These are phyloP conservation scores for Bombus superbus DNA, from an alignment of 1,140 invertebrate species.

Conservation along the genomic window DNA sequence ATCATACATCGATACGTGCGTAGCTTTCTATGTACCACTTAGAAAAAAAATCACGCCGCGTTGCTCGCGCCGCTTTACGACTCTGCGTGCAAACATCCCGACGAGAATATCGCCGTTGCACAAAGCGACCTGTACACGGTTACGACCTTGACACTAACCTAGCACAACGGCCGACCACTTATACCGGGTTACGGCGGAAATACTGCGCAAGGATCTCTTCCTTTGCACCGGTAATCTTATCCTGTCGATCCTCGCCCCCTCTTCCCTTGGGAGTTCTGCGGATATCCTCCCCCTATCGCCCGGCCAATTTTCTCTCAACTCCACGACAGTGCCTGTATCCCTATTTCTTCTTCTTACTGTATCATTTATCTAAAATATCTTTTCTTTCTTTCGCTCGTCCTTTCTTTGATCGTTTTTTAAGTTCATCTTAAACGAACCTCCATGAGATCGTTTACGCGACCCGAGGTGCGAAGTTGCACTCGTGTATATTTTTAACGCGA, in stretches of 20 bases:
- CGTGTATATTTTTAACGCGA: background rate
- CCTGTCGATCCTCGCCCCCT: background rate
- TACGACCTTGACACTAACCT: conserved; percentile 68
- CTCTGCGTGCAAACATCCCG: conserved; percentile 1
- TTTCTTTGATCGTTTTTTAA: background rate
- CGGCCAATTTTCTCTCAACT: background rate
- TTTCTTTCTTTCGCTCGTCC: background rate
- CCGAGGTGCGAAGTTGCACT: background rate
- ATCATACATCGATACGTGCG: background rate
- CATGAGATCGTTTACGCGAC: too few relatives aligned
- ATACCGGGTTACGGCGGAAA: conserved; percentile 44
- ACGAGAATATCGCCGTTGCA: background rate
- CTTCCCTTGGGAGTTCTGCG: conserved; percentile 1
- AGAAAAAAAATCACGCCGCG: conserved; percentile 1
- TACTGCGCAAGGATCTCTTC: conserved; percentile 39
- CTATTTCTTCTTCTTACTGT: background rate
- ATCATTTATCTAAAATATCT: background rate
- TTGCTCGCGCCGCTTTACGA: background rate
- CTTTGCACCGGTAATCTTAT: conserved; percentile 46
- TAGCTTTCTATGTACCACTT: background rate
- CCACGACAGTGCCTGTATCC: background rate
- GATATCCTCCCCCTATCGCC: background rate
- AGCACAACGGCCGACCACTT: conserved; percentile 41
- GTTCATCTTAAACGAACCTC: background rate
- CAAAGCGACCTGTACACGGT: conserved; percentile 9